Evolutionary conservation across 2,113 vertebrate species (phyloP), one percentile per base, ranked within the genome.

Genomic region (Egretta garzetta): DNA sequence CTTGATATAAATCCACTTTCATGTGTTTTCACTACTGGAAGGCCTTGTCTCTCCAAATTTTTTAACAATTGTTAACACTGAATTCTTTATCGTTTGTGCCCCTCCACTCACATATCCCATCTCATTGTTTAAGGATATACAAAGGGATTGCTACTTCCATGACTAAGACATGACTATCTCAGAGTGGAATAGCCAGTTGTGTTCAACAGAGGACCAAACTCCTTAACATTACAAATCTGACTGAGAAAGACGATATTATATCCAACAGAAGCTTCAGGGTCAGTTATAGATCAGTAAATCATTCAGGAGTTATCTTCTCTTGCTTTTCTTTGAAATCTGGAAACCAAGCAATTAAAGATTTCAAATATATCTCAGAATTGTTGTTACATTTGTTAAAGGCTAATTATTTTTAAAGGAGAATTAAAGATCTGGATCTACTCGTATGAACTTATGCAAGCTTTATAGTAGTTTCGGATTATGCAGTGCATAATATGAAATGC

Each of bases 401-500:
- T 66, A 77, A 21, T 73, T 77, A 43, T 81, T 84, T 86, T 50
- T 17, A 55, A 50, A 50, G 16, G 2, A 70, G 7, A 47, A 32
- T 66, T 62, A 77, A 76, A 84, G 35, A 26, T 30, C 52, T 3
- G 4, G 3, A 30, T 50, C 32, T 50, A 9, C 35, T 68, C 70
- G 6, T 7, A n/a, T 2, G 4, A 60, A 70, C 28, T 15, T 23
- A 13, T 9, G 17, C 16, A 81, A 93, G 20, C 6, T 80, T 55
- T 21, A 53, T 9, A 10, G 26, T 17, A 74, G 4, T 37, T 66
- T 66, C 66, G 18, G 37, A 30, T 70, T 30, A 62, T 13, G 8
- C 8, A 63, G 3, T 23, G 23, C 5, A 32, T 43, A 39, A n/a
- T 45, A 49, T 0, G 0, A 60, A 91, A 72, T 49, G 20, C 12